Evolutionary conservation across 2,797 vertebrate species (phyloP), one percentile per base, ranked within the genome.

Genomic region (Scyliorhinus canicula): DNA sequence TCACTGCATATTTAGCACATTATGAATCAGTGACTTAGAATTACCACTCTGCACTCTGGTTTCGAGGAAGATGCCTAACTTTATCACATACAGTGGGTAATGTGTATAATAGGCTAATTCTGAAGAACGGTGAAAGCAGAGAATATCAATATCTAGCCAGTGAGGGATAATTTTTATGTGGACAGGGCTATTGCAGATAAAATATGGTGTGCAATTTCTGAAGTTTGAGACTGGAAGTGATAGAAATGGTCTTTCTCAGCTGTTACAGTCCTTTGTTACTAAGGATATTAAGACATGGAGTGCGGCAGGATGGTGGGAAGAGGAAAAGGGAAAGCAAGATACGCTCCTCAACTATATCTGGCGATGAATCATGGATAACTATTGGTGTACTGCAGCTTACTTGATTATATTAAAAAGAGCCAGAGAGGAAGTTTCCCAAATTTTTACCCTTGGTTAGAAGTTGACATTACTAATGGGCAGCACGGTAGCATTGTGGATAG

Each of bases 11-110:
- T 40, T 40, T 65, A 24, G 57, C 19, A 63, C 0, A 65, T 40
- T 91, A 65, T 91, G 57, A 91, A 91, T 40, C n/a, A n/a, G n/a
- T 63, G 88, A 91, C n/a, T 86, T 55, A 63, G 52, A 60, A 40
- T 91, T 91, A 91, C 57, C 24, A 63, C 24, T 44, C 40, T 65
- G 35, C 57, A 26, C 7, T 91, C n/a, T 60, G 63, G 19, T 44
- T 40, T 65, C 19, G 63, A 35, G 50, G 50, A 88, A 88, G 50
- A 50, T 88, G 85, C 11, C 31, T 21, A 60, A 21, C 21, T 91
- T 91, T 65, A 82, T 82, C 40, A 82, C 5, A 26, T 82, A 82
- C 16, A 65, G n/a, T 63, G 9, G 85, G 11, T 88, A 57, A 91
- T 26, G 88, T 91, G 19, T 65, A 63, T 44, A 91, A 65, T 65